Percentiles rank a stretch among this genome's conserved stretches.
Conservation (phyloP, 2,888 invertebrate species). For the Plusia festucae region DNA sequence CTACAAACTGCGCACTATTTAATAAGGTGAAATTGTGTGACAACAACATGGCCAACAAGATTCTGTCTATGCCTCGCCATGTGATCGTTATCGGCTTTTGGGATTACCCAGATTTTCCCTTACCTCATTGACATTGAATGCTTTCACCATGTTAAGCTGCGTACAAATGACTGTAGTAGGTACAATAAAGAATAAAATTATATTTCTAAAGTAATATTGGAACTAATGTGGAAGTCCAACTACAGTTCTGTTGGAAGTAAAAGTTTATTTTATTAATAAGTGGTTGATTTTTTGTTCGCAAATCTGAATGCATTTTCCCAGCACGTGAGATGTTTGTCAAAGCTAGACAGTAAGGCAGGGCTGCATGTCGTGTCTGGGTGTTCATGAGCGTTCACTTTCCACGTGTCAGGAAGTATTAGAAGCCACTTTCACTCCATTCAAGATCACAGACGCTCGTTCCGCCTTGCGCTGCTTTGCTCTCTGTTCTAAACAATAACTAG, state of each 20-base stretch:
- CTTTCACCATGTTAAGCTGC: slow-evolving; percentile 14
- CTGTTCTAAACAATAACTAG: slow-evolving; percentile 69
- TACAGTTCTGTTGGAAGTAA: neutral
- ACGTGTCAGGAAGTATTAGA: slow-evolving; percentile 82
- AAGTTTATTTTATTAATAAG: neutral
- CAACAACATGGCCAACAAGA: neutral
- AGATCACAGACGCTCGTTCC: slow-evolving; percentile 80
- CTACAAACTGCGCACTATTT: neutral
- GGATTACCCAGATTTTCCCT: slow-evolving; percentile 19
- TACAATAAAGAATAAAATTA: neutral
- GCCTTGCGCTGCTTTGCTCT: slow-evolving; percentile 67
- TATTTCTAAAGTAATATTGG: neutral
- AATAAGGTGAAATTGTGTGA: neutral
- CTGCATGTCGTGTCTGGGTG: slow-evolving; percentile 63
- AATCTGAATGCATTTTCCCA: slow-evolving; percentile 63
- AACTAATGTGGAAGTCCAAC: too few relatives aligned
- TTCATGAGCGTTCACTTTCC: slow-evolving; percentile 83
- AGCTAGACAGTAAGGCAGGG: slow-evolving; percentile 57
- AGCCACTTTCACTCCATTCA: slow-evolving; percentile 88
- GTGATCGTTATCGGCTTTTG: slow-evolving; percentile 5
- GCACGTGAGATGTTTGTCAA: slow-evolving; percentile 75
- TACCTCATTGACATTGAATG: slow-evolving; percentile 16
- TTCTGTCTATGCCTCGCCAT: neutral
- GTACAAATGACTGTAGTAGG: neutral
- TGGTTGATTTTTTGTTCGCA: slow-evolving; percentile 3